Evolutionary conservation across 2,113 vertebrate species (phyloP), one percentile per base, ranked within the genome.

Genomic region (Prinia subflava): DNA sequence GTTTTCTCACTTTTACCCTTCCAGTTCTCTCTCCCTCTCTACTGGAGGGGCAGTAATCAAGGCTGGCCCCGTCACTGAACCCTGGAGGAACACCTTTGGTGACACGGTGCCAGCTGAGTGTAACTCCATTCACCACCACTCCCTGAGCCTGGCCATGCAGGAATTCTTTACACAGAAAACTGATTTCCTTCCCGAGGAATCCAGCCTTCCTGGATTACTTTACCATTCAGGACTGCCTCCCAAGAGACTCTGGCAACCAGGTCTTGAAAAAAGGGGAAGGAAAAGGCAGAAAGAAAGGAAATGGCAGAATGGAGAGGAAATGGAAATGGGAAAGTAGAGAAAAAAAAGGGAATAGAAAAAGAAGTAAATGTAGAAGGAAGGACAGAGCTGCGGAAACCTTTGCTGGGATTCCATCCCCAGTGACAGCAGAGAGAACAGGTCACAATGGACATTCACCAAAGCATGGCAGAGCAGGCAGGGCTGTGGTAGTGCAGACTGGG

Each of bases 31-130:
- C 31, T 35, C 17, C 25, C 7, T 37, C 52, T 35, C n/a, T 57
- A 5, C 25, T 42, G 53, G 16, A 37, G 21, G 11, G 2, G 5
- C 7, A 37, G 2, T 44, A 67, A 50, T 59, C 16, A 67, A 35
- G 52, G 30, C 31, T 31, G 20, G 13, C 4, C 24, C 24, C 0
- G 0, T 14, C 52, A 35, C 44, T 35, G 31, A 50, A 13, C 21
- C 21, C 25, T 59, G 31, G 21, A 35, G 55, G 20, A 67, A 2
- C 31, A 42, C 6, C 19, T 31, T 17, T 42, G 44, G 25, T 50
- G 42, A 31, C 62, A 35, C 2, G 0, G 9, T 22, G 44, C 16
- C 52, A 59, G 44, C 21, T 59, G 62, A 37, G 50, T 31, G 14
- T 15, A 37, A 18, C 11, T 77, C 31, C 44, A 33, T 30, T 35